Base-by-base conservation (phyloP, 64 coral and sea anemone genomes). In the Cladopsammia gracilis region DNA sequence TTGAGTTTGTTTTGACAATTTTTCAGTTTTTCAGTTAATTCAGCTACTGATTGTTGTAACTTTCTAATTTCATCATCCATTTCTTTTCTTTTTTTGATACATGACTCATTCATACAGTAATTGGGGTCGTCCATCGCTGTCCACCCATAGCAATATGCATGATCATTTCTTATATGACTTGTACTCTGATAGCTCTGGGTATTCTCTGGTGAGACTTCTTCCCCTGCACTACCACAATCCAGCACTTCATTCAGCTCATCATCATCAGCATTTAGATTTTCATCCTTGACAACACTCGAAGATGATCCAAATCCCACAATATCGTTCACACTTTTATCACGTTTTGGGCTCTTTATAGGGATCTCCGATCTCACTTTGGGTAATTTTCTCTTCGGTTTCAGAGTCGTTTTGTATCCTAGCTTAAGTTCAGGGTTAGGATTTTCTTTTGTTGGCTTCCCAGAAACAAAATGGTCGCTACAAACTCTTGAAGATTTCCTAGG, bases 281-380 rank as follows among this genome's bases (percentile, higher is more conserved):
- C 68, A 62, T 19, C 18, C 9, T 66, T 10, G 64, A 48, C 6
- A 25, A 66, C 25, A 85, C 50, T 34, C 51, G 43, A 20, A 78
- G 48, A 47, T 52, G 34, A 34, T 34, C 16, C 65, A 68, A 5
- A 0, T 86, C 65, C 13, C 65, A 50, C 44, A 86, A 23, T 12
- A 86, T n/a, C 58, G 51, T 62, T 67, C 58, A 66, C 34, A 86
- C 34, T 67, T 18, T 70, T 86, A 49, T 86, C 20, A 34, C 34
- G 34, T 34, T 34, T 34, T 34, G 34, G 34, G 34, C 34, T 0
- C 34, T 34, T 34, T 0, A 34, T 34, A 34, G 34, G 34, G 34
- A 34, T 34, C 3, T 23, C n/a, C 67, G 18, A 70, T 24, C 67
- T 12, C n/a, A 70, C 34, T 34, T 34, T 70, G 0, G 67, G 67